These are phyloP conservation scores for Microtus richardsoni DNA, from an alignment of 2,113 vertebrate species.

Conservation along the genomic window DNA sequence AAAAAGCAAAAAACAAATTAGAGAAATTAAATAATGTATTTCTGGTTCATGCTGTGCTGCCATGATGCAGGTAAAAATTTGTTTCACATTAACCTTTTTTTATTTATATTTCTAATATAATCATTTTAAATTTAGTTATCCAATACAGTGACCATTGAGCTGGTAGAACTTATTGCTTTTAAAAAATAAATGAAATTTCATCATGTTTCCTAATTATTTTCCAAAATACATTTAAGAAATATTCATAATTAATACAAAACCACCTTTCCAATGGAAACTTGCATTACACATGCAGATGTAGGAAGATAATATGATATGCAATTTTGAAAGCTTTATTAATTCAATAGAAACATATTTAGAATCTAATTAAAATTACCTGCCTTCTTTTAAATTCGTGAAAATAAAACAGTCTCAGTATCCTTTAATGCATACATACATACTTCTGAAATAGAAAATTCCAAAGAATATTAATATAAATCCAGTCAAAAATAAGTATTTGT, in stretches of 20 bases:
- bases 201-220: background rate
- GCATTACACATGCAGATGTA: background rate
- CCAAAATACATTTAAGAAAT: background rate
- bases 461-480: background rate
- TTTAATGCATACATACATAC: background rate
- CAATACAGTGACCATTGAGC: background rate
- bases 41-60: background rate
- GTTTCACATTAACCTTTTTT: background rate
- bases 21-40: background rate
- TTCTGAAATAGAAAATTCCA: background rate
- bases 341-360: background rate
- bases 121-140: background rate
- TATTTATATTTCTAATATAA: background rate
- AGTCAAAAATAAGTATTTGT: background rate
- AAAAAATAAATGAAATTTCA: background rate
- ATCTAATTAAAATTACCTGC: background rate
- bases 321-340: background rate
- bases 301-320: background rate
- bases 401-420: background rate
- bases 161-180: background rate
- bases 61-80: background rate
- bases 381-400: background rate
- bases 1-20: background rate
- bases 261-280: background rate
- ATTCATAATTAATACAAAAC: constrained; percentile 23